Conservation (phyloP, 2,113 vertebrate species). For the Chascanopsetta lugubris region DNA sequence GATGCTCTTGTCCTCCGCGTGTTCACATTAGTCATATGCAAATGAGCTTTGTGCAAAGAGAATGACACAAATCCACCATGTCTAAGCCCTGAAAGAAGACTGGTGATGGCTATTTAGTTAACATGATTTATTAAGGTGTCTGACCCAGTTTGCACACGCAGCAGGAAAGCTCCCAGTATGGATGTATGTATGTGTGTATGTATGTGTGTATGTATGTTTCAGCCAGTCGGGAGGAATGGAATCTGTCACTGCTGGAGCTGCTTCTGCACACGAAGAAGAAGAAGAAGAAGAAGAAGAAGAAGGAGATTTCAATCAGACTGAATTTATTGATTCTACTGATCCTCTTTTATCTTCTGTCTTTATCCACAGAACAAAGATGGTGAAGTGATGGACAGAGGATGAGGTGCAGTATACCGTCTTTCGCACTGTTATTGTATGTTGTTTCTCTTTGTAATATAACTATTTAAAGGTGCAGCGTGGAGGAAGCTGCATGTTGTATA, state of each 20-base stretch:
- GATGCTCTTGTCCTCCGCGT: constrained; percentile 72
- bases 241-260: constrained; percentile 3
- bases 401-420: background rate
- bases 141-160: constrained; percentile 64
- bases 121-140: constrained; percentile 75
- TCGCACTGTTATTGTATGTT: too few species aligned
- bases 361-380: background rate
- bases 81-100: constrained; percentile 71
- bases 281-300: background rate
- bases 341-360: background rate
- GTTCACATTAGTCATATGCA: constrained; percentile 79
- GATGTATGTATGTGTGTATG: too few species aligned
- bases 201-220: too few species aligned
- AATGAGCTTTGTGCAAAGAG: constrained; percentile 71
- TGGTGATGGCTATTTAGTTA: constrained; percentile 68
- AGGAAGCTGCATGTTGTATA: too few species aligned
- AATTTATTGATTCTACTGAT: background rate
- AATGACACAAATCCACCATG: constrained; percentile 78
- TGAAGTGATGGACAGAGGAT: background rate
- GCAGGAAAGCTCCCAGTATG: constrained; percentile 20
- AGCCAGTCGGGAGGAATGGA: constrained; percentile 31
- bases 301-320: constrained; percentile 3
- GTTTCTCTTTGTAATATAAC: too few species aligned
- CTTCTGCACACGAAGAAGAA: too few species aligned
- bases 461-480: too few species aligned